These are phyloP conservation scores for Hybos culiciformis DNA, from an alignment of 2,888 invertebrate genomes.

Conservation along the genomic window DNA sequence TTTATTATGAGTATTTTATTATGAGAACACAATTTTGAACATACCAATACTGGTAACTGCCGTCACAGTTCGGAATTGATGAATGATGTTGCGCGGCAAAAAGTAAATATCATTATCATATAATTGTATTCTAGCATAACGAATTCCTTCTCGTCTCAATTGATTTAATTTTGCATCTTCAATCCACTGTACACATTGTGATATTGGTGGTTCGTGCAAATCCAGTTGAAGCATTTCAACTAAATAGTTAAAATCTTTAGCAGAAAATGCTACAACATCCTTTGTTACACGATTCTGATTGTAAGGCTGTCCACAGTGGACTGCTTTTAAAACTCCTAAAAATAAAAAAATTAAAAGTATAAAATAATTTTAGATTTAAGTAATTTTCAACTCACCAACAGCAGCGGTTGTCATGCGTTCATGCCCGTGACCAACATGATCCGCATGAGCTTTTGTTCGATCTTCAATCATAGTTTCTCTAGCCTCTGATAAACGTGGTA, in stretches of 20 bases:
- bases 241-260: conserved; percentile 79
- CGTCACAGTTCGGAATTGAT: conserved; percentile 93
- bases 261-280: conserved; percentile 96
- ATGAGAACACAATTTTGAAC: conserved; percentile 19
- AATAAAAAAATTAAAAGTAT: conserved; percentile 1
- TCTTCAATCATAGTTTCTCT: conserved; percentile 95
- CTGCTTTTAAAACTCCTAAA: conserved; percentile 79
- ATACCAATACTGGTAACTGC: conserved; percentile 81
- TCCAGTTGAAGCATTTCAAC: conserved; percentile 87
- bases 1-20: too few species aligned
- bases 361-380: neutral
- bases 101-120: conserved; percentile 97
- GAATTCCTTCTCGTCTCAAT: conserved; percentile 81
- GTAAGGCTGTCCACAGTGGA: conserved; percentile 63
- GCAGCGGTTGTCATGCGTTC: conserved; percentile 94
- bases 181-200: conserved; percentile 67
- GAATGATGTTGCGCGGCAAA: conserved; percentile 91
- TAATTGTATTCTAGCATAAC: conserved; percentile 80
- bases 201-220: conserved; percentile 94
- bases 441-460: conserved; percentile 93
- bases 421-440: conserved; percentile 96
- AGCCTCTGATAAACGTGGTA: conserved; percentile 82
- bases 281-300: conserved; percentile 84
- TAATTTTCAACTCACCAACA: conserved; percentile 47
- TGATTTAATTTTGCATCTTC: conserved; percentile 97